phyloP scores from a whole-genome alignment of 2,797 vertebrate genomes.

The Neopelma chrysocephalum region DNA sequence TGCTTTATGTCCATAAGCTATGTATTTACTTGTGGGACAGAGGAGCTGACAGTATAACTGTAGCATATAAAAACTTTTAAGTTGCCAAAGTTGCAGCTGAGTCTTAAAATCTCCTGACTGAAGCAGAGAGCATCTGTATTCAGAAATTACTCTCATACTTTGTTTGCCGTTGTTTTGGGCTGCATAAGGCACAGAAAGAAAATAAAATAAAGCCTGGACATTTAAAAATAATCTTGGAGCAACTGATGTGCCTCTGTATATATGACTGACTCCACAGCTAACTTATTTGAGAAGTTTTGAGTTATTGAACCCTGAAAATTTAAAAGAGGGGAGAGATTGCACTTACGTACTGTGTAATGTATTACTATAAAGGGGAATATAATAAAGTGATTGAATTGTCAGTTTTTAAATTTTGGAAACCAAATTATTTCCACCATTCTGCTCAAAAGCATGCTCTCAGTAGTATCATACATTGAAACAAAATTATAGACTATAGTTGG shows the following conservation, averaged over 20 bases:
- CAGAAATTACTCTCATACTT: not conserved
- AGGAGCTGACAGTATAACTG: not conserved
- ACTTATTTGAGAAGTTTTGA: not conserved
- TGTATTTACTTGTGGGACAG: not conserved
- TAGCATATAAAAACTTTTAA: not conserved
- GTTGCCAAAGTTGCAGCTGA: not conserved
- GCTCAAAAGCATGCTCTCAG: not conserved
- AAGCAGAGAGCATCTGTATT: not conserved
- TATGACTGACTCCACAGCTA: not conserved
- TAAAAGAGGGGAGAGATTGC: not conserved
- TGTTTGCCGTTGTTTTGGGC: not conserved
- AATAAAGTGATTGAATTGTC: not conserved
- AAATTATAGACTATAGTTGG: not conserved
- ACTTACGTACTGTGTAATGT: not conserved
- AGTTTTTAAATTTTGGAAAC: not conserved
- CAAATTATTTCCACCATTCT: not conserved
- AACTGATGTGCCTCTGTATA: not conserved
- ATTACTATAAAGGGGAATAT: not conserved
- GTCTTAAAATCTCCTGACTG: not conserved
- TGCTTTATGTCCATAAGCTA: not conserved
- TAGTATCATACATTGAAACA: not conserved
- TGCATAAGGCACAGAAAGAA: not conserved
- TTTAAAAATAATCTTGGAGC: not conserved
- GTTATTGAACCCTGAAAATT: not conserved
- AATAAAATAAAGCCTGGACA: not conserved